Evolutionary conservation across 2,797 vertebrate species (phyloP), one percentile per base, ranked within the genome.

Genomic region (Loriculus beryllinus): DNA sequence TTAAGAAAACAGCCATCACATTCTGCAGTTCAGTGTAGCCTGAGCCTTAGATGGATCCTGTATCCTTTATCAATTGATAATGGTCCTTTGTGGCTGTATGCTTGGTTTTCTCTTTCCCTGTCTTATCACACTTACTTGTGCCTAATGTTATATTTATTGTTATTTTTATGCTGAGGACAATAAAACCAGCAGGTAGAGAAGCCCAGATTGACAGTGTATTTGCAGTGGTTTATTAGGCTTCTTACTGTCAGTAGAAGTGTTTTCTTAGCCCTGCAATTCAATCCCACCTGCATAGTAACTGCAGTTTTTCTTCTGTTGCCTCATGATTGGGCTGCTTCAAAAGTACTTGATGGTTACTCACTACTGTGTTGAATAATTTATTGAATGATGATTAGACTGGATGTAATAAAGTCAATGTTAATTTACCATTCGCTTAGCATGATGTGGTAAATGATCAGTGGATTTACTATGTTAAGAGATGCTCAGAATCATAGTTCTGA

Each of bases 291-390:
- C 76, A 5, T 3, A 57, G 93, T 43, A 47, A 20, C 83, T n/a
- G 64, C 6, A 3, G 10, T 16, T 84, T 86, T 57, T 82, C 80
- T 90, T 40, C 59, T 9, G 9, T 28, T 82, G 51, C 77, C 77
- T 94, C 35, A 1, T 81, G 93, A 33, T 15, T 29, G 90, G 78
- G 67, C 69, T 71, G 47, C 80, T 93, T 94, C 77, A 88, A 78
- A 70, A 86, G 35, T 10, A 15, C 69, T 95, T 33, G 78, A 9
- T 84, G 92, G 78, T 91, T 95, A 47, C 93, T 64, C 85, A 59
- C 82, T 90, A 63, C 76, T 28, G 37, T 29, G 69, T 48, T 96
- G 90, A 90, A 77, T 88, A 63, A 90, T 92, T 95, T 68, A 90
- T 40, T 89, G 87, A 71, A 35, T 77, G 88, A 63, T 93, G 81